A percentile compares a stretch with the other conserved stretches of the same genome.
phyloP scores from a whole-genome alignment of 2,113 vertebrate species.

The Phyllostomus hastatus region DNA sequence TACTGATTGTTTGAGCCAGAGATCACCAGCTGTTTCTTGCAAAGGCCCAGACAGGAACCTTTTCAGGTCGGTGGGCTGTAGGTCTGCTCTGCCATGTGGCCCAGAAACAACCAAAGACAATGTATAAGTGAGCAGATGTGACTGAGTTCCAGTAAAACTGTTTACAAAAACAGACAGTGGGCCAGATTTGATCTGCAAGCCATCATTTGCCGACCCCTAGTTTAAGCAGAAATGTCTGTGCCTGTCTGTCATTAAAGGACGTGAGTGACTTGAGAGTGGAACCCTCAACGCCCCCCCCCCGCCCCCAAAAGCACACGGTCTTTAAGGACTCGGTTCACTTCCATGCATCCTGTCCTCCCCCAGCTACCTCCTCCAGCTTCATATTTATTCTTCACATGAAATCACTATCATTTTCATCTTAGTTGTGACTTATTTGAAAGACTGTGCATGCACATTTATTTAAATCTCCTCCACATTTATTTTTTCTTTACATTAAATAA shows the following conservation, averaged over 20 bases:
- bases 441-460: background rate
- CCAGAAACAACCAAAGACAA: background rate
- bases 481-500: background rate
- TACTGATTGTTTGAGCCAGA: background rate
- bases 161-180: background rate
- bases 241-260: background rate
- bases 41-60: accelerated
- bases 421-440: background rate
- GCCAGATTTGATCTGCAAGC: background rate
- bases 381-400: background rate
- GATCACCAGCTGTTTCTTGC: background rate
- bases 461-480: background rate
- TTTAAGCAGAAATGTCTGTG: background rate
- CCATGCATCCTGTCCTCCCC: accelerated
- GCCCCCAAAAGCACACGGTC: too few relatives aligned
- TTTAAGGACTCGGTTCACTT: accelerated
- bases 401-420: background rate
- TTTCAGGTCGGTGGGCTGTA: accelerated
- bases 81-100: background rate
- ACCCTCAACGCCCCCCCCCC: too few relatives aligned
- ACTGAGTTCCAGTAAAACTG: too few relatives aligned
- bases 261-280: background rate
- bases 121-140: accelerated
- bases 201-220: background rate
- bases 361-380: background rate